Evolutionary conservation across 2,888 invertebrate species (phyloP).

Genomic region (Daptonema setosum): DNA sequence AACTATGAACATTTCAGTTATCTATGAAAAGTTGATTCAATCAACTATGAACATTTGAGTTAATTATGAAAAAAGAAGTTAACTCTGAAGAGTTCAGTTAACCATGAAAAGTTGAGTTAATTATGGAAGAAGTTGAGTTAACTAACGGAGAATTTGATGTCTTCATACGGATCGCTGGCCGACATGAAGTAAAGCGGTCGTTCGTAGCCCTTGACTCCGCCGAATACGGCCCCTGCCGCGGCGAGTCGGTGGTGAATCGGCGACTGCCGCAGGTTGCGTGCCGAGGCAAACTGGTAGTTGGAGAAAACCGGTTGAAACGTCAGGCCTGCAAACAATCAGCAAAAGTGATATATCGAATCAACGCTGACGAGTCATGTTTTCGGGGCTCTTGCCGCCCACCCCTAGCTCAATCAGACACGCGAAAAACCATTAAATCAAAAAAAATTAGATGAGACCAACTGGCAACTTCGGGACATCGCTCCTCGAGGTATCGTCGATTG

Average conservation of each 20-base stretch:
- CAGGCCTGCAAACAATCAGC: constrained; percentile 14
- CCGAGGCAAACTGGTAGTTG: constrained; percentile 49
- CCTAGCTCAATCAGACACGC: neutral
- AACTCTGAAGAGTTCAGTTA: too few species aligned
- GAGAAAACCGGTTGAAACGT: constrained; percentile 40
- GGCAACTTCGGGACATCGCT: constrained; percentile 73
- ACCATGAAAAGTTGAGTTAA: too few species aligned
- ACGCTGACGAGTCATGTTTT: neutral
- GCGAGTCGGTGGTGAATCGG: constrained; percentile 75
- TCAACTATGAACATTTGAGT: too few species aligned
- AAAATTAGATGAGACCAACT: too few species aligned
- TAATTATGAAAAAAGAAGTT: too few species aligned
- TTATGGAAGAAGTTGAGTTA: too few species aligned
- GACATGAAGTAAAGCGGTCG: constrained; percentile 78
- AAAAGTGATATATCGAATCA: too few species aligned
- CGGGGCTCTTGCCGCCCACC: too few species aligned
- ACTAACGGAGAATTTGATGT: too few species aligned
- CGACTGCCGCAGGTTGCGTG: constrained; percentile 63
- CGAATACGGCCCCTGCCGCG: constrained; percentile 77
- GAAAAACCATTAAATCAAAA: neutral
- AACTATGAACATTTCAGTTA: too few species aligned
- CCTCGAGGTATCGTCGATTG: constrained; percentile 69
- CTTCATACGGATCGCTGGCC: too few species aligned
- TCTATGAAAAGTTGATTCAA: too few species aligned
- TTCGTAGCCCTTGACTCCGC: constrained; percentile 93